Percentiles rank a stretch among this genome's conserved stretches.
Conservation (phyloP, 2,888 invertebrate species). For the Pseudanteris insignis region DNA sequence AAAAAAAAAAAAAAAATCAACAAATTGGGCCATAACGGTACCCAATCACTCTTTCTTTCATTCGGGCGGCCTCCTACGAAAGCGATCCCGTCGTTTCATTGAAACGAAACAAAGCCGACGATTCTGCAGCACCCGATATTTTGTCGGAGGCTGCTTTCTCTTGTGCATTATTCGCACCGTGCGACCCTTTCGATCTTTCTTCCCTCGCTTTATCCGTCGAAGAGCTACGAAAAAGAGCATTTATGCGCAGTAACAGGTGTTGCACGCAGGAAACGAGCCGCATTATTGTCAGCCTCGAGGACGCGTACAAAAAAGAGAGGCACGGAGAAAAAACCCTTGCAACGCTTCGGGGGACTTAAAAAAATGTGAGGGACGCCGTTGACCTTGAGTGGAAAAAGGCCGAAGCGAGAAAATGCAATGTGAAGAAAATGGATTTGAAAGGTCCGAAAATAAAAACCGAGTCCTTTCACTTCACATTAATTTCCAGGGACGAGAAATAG, state of each 20-base stretch:
- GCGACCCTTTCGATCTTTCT: constrained; percentile 38
- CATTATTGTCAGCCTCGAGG: constrained; percentile 28
- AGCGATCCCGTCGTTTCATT: constrained; percentile 16
- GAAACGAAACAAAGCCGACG: constrained; percentile 10
- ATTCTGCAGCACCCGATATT: constrained; percentile 40
- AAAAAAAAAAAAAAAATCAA: constrained; percentile 14
- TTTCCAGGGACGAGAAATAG: too few species aligned
- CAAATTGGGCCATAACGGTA: constrained; percentile 24
- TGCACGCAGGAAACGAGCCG: constrained; percentile 37
- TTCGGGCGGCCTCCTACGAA: constrained; percentile 17
- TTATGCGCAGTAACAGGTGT: constrained; percentile 39
- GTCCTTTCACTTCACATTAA: too few species aligned
- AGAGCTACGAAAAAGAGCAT: constrained; percentile 37
- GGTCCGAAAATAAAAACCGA: too few species aligned
- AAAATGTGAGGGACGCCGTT: constrained; percentile 32
- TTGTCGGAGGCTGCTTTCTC: constrained; percentile 29
- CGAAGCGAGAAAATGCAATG: too few species aligned
- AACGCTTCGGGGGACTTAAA: constrained; percentile 21
- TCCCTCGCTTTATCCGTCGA: constrained; percentile 22
- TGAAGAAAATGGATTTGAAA: constrained; percentile 21
- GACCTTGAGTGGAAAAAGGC: constrained; percentile 30
- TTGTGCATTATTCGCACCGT: constrained; percentile 40
- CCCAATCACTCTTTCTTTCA: constrained; percentile 25
- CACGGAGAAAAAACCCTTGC: constrained; percentile 28
- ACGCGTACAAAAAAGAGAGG: constrained; percentile 19